phyloP scores from a whole-genome alignment of 1,140 invertebrate genomes.

The Temnothorax curvispinosus region DNA sequence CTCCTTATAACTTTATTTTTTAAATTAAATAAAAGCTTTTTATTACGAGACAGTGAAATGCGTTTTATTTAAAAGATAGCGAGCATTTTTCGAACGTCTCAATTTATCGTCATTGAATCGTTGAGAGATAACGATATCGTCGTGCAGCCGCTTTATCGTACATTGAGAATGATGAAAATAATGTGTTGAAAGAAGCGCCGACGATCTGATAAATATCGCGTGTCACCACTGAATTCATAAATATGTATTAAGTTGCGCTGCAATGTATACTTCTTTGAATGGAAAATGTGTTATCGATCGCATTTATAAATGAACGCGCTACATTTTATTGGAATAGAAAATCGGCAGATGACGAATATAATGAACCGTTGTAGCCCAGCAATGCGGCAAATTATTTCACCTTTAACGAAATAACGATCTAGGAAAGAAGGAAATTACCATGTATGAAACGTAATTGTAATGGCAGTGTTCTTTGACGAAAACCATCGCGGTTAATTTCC shows the following conservation, averaged over 20 bases:
- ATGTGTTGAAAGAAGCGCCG: slow-evolving; percentile 45
- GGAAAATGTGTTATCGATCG: slow-evolving; percentile 42
- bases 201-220: slow-evolving; percentile 51
- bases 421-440: background rate
- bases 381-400: background rate
- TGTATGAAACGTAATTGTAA: slow-evolving; percentile 25
- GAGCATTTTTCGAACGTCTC: background rate
- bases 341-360: slow-evolving; percentile 9
- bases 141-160: background rate
- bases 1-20: background rate
- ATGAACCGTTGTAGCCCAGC: background rate
- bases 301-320: slow-evolving; percentile 6
- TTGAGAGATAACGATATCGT: slow-evolving; percentile 30
- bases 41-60: background rate
- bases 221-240: slow-evolving; percentile 32
- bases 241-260: slow-evolving; percentile 27
- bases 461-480: slow-evolving; percentile 3
- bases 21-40: background rate
- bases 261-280: slow-evolving; percentile 24
- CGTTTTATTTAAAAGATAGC: background rate
- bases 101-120: background rate
- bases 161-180: slow-evolving; percentile 23
- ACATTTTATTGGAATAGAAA: background rate
- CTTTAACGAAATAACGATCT: slow-evolving; percentile 10
- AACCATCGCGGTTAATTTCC: background rate